Evolutionary conservation across 2,113 vertebrate genomes (phyloP), one percentile per base, ranked within the genome.

Genomic region (Chinchilla lanigera): DNA sequence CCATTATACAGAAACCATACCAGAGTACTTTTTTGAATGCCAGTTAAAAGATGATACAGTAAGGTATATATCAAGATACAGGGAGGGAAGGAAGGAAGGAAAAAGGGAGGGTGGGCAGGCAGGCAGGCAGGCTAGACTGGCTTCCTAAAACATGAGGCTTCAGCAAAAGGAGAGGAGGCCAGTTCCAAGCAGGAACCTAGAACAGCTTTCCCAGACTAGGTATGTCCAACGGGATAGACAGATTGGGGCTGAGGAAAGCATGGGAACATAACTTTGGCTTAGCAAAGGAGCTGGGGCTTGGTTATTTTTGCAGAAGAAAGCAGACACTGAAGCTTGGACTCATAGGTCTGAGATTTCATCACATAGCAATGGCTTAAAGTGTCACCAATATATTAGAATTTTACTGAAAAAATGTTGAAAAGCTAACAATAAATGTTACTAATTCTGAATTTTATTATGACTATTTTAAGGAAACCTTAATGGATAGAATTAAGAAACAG

Each of bases 401-500:
- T 38, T 56, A 30, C 24, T 60, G 69, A 47, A 22, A 35, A 60
- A 12, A 41, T 33, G 41, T 9, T 41, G 54, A 28, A 78, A 75
- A 86, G 50, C 20, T 54, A 56, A n/a, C 19, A 20, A 41, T 52
- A 33, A 30, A 17, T 7, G 33, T 56, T 52, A 5, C 13, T 58
- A 47, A 33, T 24, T n/a, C 16, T 47, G 75, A 28, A 58, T 73
- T 52, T 93, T 30, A 84, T 6, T 26, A 0, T 22, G 60, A 78
- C 50, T 60, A 5, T 98, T 90, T 98, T 98, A 90, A 99, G 99
- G 99, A 99, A 98, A 99, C 99, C 44, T 99, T 99, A 95, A 99
- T 99, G 99, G 99, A 99, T 97, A 99, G 99, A 98, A 99, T 99
- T 97, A 99, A 99, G 98, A 99, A 98, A 96, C 99, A 99, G 97